Conservation (phyloP, 2,888 invertebrate species). For the Pseudolycoriella hygida region DNA sequence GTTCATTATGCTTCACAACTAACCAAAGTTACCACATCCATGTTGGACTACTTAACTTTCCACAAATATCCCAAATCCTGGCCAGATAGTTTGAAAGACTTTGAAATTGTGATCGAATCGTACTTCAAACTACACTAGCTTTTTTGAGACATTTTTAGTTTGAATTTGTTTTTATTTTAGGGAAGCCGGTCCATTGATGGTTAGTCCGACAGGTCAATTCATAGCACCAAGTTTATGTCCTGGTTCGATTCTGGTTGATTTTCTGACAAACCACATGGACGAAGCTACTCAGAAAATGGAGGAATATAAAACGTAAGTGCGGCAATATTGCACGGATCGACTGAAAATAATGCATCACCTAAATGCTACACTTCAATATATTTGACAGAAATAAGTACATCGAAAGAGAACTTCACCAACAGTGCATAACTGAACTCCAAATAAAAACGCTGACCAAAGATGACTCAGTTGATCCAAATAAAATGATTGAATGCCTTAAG, state of each 20-base stretch:
- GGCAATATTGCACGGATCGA: no score
- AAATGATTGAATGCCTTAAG: conserved; percentile 75
- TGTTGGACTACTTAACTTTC: conserved; percentile 54
- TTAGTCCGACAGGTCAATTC: conserved; percentile 85
- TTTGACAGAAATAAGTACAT: conserved; percentile 70
- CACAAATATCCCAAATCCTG: conserved; percentile 48
- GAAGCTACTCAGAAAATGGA: conserved; percentile 54
- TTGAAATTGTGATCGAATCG: conserved; percentile 80
- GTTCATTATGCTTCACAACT: conserved; percentile 71
- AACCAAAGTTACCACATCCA: conserved; percentile 63
- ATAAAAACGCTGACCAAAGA: conserved; percentile 67
- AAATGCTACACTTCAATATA: no score
- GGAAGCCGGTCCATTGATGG: conserved; percentile 83
- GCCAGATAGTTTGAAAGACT: conserved; percentile 52
- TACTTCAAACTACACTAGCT: conserved; percentile 30
- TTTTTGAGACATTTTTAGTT: neutral
- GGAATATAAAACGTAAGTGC: conserved; percentile 54
- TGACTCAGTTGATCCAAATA: conserved; percentile 74
- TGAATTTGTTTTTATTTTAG: conserved; percentile 31
- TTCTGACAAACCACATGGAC: conserved; percentile 58
- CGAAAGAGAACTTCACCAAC: conserved; percentile 52
- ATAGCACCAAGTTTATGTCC: conserved; percentile 86
- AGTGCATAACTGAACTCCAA: conserved; percentile 46
- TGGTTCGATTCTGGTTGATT: conserved; percentile 66
- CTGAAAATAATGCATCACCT: no score